Base-by-base conservation (phyloP, 2,797 vertebrate species). In the Peromyscus melanophrys region DNA sequence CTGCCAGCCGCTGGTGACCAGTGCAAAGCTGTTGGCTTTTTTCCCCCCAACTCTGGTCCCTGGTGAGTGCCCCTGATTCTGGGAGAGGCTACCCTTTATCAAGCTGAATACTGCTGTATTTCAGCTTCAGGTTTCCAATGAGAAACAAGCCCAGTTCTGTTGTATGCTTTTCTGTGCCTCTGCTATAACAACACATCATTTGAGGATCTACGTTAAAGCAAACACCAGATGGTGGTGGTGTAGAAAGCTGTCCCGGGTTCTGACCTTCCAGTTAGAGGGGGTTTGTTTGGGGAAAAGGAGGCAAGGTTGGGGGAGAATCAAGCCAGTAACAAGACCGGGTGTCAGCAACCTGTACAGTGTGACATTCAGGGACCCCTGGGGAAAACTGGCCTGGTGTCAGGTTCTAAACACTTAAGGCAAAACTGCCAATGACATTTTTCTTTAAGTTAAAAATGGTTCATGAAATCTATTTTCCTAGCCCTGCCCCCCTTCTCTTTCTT, bases 121-220 rank as follows among this genome's bases (percentile, higher is more conserved):
- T 89, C 17, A 37, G 46, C 46, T 92, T 89, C 16, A 0, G 0
- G 91, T 93, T 98, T 97, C 95, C 49, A 81, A 82, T 25, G 67
- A 89, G 97, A 95, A 96, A 97, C 83, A 97, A 92, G 88, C 4
- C 61, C 5, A 75, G 95, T 1, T 90, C 97, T 98, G 98, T 98
- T 89, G 61, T 89, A 81, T 27, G 57, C 97, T 80, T 98, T 96
- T 82, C 97, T 95, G 94, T 96, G 95, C 96, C 95, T 97, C 96
- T 61, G n/a, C 96, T 95, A 34, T 37, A 98, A 98, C 78, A 98
- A 97, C 97, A 97, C 96, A 98, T 98, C 97, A 83, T 2, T 4
- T 90, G 83, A 97, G 98, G 95, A 97, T 97, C 97, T 19, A 43
- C 0, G 86, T 90, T 98, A 97, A 98, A 97, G 97, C 98, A 98